Evolutionary conservation across 1,140 invertebrate species (phyloP).

Genomic region (Phortica variegata): DNA sequence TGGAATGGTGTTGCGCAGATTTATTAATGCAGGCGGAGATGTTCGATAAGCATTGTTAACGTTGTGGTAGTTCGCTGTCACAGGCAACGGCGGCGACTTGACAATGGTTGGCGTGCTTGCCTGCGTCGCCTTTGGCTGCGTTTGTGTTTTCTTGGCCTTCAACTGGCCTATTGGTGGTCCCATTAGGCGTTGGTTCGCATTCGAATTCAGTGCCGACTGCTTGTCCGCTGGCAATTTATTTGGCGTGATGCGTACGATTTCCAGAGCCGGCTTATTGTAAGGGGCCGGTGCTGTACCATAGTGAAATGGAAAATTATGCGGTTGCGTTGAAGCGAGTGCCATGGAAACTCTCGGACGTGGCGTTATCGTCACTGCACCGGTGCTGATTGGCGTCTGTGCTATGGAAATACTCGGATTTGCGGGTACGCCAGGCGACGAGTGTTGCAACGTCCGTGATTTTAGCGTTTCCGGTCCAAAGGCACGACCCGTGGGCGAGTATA

Average conservation of each 20-base stretch:
- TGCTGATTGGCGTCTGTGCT: conserved; percentile 3
- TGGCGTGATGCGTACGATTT: conserved; percentile 34
- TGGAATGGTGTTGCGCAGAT: conserved; percentile 33
- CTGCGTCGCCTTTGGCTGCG: conserved; percentile 19
- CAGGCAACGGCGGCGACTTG: conserved; percentile 39
- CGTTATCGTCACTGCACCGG: conserved; percentile 27
- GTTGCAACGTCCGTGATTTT: conserved; percentile 5
- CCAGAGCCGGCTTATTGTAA: conserved; percentile 27
- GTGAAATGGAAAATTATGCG: conserved; percentile 1
- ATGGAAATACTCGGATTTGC: conserved; percentile 14
- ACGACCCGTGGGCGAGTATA: not conserved
- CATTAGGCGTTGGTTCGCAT: conserved; percentile 23
- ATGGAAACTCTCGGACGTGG: conserved; percentile 13
- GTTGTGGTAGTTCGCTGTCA: conserved; percentile 23
- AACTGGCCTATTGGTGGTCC: conserved; percentile 29
- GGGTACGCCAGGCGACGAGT: conserved; percentile 27
- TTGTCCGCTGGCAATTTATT: conserved; percentile 5
- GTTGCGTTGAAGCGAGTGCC: not conserved
- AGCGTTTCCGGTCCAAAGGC: conserved; percentile 1
- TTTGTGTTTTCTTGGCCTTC: conserved; percentile 16
- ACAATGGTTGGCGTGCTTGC: conserved; percentile 30
- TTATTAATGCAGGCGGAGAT: conserved; percentile 49
- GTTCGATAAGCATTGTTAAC: conserved; percentile 34
- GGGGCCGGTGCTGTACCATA: conserved; percentile 1
- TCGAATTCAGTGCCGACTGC: not conserved